Evolutionary conservation across 2,113 vertebrate genomes (phyloP).

Genomic region (zebrafish (Danio rerio)): GRCz12tu NC_133192.1:53863501-53864000

Average conservation of each 20-base stretch:
- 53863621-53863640: too few relatives aligned
- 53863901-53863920: background rate
- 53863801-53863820: background rate
- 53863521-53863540: too few relatives aligned
- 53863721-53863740: background rate
- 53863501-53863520: too few relatives aligned
- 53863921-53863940: background rate
- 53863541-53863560: too few relatives aligned
- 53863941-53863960: background rate
- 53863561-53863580: too few relatives aligned
- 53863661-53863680: too few relatives aligned
- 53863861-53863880: background rate
- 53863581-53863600: too few relatives aligned
- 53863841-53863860: slow-evolving; percentile 1
- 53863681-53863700: too few relatives aligned
- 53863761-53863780: background rate
- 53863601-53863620: too few relatives aligned
- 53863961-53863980: background rate
- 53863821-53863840: background rate
- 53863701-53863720: background rate
- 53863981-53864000: background rate
- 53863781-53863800: background rate
- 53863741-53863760: background rate
- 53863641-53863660: too few relatives aligned
- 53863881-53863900: background rate